Percentiles rank a stretch among this genome's conserved stretches.
These are phyloP conservation scores for Gila robusta DNA, from an alignment of 2,797 vertebrate species.

Conservation along the genomic window DNA sequence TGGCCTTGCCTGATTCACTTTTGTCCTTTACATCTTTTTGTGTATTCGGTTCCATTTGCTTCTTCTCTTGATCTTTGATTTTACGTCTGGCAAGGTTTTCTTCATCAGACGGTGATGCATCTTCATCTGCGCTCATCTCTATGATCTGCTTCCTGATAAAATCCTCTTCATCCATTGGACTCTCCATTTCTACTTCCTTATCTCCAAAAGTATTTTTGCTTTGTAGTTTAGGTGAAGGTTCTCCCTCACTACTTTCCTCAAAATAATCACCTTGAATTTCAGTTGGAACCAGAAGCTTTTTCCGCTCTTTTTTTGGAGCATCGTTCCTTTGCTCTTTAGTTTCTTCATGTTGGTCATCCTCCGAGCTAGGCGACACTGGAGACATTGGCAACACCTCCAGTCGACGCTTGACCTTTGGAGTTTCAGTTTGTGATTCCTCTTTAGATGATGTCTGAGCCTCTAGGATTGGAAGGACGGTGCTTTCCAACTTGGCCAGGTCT, in stretches of 20 bases:
- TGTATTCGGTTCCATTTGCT: conserved; percentile 80
- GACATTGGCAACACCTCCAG: conserved; percentile 82
- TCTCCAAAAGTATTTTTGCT: conserved; percentile 80
- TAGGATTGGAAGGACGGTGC: conserved; percentile 85
- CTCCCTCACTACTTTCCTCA: conserved; percentile 95
- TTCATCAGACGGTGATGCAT: conserved; percentile 92
- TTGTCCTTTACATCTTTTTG: conserved; percentile 76
- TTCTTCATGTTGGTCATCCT: conserved; percentile 81
- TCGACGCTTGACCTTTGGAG: conserved; percentile 80
- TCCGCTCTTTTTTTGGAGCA: conserved; percentile 82
- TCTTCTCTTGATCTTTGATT: conserved; percentile 84
- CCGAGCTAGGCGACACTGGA: conserved; percentile 83
- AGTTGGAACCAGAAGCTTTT: conserved; percentile 82
- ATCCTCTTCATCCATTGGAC: conserved; percentile 92
- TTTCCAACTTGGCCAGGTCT: conserved; percentile 92
- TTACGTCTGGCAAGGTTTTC: conserved; percentile 86
- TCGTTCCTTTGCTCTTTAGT: conserved; percentile 75
- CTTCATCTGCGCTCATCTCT: conserved; percentile 97
- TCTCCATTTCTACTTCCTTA: conserved; percentile 87
- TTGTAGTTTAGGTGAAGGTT: conserved; percentile 80
- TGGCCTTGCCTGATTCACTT: conserved; percentile 79
- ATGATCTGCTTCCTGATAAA: conserved; percentile 95
- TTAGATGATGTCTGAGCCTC: conserved; percentile 86
- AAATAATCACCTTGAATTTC: conserved; percentile 85
- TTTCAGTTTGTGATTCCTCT: conserved; percentile 78